A percentile compares a stretch with the other conserved stretches of the same genome.
These are phyloP conservation scores for Apogon talboti DNA, from an alignment of 2,797 vertebrate genomes.

Conservation along the genomic window DNA sequence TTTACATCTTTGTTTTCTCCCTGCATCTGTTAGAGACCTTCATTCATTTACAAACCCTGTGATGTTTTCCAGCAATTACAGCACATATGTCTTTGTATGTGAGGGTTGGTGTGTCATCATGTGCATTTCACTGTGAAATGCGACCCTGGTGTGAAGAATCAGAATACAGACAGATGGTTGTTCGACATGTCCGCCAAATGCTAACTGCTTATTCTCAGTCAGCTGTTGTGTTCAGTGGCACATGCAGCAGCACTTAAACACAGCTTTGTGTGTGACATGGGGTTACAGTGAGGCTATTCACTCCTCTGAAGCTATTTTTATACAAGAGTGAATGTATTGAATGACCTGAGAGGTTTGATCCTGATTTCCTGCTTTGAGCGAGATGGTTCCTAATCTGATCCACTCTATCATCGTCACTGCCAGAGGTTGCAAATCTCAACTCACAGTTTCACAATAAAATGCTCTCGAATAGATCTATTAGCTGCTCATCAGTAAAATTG, in stretches of 20 bases:
- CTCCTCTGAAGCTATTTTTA: constrained; percentile 74
- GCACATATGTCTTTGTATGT: constrained; percentile 12
- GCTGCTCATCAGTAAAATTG: constrained; percentile 63
- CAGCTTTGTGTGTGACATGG: constrained; percentile 56
- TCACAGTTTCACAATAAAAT: constrained; percentile 45
- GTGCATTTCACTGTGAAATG: constrained; percentile 1
- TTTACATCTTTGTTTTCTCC: constrained; percentile 18
- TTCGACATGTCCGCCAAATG: constrained; percentile 27
- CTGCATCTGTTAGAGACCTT: constrained; percentile 9
- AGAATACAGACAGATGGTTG: constrained; percentile 64
- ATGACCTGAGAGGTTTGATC: constrained; percentile 50
- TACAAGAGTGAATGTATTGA: constrained; percentile 17
- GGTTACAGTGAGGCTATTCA: constrained; percentile 50
- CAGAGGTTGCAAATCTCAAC: constrained; percentile 27
- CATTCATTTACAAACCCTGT: constrained; percentile 22
- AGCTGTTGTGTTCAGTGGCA: constrained; percentile 51
- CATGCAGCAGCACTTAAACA: constrained; percentile 57
- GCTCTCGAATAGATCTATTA: constrained; percentile 57
- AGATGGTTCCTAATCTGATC: constrained; percentile 60
- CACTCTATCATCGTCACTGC: constrained; percentile 46
- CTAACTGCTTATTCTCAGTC: constrained; percentile 50
- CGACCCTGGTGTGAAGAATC: constrained; percentile 50
- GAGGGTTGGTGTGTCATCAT: constrained; percentile 5
- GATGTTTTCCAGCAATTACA: constrained; percentile 22
- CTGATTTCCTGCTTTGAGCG: constrained; percentile 56